Conservation (phyloP, 1,140 invertebrate genomes). For the Drosophila paulistorum region DNA sequence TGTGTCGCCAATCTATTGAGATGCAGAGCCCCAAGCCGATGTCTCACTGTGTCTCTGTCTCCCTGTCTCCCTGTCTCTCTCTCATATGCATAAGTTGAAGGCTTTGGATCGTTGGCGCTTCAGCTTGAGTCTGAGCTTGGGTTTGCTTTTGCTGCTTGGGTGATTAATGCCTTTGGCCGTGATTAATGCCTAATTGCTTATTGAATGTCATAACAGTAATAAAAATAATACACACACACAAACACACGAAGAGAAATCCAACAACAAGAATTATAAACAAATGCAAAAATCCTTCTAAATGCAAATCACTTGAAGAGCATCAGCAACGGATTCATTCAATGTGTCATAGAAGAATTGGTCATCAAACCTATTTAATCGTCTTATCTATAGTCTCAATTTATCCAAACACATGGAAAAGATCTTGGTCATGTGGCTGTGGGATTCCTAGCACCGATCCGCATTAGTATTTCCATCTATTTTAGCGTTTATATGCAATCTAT, state of each 20-base stretch:
- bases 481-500: no score
- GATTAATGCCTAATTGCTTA: constrained; percentile 78
- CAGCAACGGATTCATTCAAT: constrained; percentile 1
- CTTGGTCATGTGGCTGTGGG: not conserved
- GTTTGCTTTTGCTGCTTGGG: not conserved
- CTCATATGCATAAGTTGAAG: constrained; percentile 66
- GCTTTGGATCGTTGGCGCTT: constrained; percentile 59
- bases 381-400: not conserved
- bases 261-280: constrained; percentile 3
- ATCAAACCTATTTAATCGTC: not conserved
- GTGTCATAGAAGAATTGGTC: constrained; percentile 15
- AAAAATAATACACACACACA: constrained; percentile 29
- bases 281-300: constrained; percentile 67
- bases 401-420: not conserved
- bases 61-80: constrained; percentile 22
- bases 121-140: constrained; percentile 36
- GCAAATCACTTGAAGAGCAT: constrained; percentile 53
- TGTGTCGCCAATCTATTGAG: constrained; percentile 21
- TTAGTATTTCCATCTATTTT: no score
- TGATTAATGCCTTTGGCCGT: constrained; percentile 45
- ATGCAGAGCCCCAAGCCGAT: not conserved
- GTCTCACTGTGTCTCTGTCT: constrained; percentile 4
- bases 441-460: no score
- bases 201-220: constrained; percentile 80
- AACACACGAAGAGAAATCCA: constrained; percentile 27